A percentile compares a stretch with the other conserved stretches of the same genome.
These are phyloP conservation scores for Aplidium turbinatum DNA, from an alignment of 23 tunicate species.

Conservation along the genomic window DNA sequence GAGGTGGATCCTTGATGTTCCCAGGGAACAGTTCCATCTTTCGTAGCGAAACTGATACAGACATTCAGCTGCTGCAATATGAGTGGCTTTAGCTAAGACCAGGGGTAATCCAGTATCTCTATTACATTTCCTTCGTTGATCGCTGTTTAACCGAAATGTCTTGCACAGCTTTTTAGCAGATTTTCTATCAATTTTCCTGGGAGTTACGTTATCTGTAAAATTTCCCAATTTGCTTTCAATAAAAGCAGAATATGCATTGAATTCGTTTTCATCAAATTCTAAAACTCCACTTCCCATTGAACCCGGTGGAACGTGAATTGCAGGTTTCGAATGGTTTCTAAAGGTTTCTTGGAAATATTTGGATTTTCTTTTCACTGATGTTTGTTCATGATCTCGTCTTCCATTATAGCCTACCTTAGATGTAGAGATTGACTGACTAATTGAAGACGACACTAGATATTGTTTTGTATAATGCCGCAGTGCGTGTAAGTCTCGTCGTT, in stretches of 20 bases:
- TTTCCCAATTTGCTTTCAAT: slow-evolving; percentile 12
- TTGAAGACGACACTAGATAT: slow-evolving; percentile 18
- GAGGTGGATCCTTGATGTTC: slow-evolving; percentile 67
- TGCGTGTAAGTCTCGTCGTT: slow-evolving; percentile 29
- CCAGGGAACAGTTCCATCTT: slow-evolving; percentile 85
- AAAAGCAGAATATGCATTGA: slow-evolving; percentile 29
- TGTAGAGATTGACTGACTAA: background rate
- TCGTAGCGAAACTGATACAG: slow-evolving; percentile 82
- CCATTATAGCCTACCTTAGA: background rate
- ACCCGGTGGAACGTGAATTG: background rate
- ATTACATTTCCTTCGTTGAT: slow-evolving; percentile 64
- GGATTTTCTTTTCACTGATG: background rate
- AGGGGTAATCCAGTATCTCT: slow-evolving; percentile 90
- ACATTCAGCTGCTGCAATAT: slow-evolving; percentile 83
- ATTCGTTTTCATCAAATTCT: slow-evolving; percentile 5
- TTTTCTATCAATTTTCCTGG: slow-evolving; percentile 48
- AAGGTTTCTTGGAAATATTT: background rate
- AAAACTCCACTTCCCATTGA: background rate
- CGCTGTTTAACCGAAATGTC: slow-evolving; percentile 47
- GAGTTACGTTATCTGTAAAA: slow-evolving; percentile 31
- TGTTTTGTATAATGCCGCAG: slow-evolving; percentile 6
- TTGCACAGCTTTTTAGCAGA: slow-evolving; percentile 67
- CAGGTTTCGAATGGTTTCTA: background rate
- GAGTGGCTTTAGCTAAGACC: slow-evolving; percentile 75
- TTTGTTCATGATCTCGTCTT: background rate